Conservation (phyloP, 2,797 vertebrate species). For the Loriculus beryllinus region DNA sequence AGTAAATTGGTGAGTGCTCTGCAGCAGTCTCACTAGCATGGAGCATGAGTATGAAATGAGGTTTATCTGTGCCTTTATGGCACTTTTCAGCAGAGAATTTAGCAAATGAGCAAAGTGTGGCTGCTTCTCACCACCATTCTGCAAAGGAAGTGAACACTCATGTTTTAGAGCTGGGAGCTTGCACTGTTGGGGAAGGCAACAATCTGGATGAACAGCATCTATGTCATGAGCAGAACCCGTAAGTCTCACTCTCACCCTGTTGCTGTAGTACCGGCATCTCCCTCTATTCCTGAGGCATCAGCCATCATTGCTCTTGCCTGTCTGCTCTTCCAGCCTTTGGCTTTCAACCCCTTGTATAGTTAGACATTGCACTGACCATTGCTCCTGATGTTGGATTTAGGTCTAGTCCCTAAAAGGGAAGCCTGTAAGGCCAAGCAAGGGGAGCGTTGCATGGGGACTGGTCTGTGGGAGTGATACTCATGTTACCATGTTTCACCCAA, state of each 20-base stretch:
- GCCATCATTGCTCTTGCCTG: not conserved
- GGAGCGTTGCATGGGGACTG: not conserved
- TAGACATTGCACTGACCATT: not conserved
- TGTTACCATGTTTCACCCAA: not conserved
- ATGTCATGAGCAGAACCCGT: fast-evolving
- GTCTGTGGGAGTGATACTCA: not conserved
- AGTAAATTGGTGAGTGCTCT: not conserved
- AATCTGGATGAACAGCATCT: not conserved
- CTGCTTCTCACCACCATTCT: not conserved
- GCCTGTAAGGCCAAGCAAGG: not conserved
- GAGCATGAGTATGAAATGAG: not conserved
- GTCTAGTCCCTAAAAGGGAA: not conserved
- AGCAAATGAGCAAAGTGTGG: not conserved
- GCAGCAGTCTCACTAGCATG: not conserved
- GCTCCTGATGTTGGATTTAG: not conserved
- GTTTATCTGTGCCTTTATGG: not conserved
- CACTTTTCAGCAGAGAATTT: not conserved
- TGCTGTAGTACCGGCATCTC: not conserved
- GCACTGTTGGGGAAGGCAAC: not conserved
- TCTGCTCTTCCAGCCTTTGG: not conserved
- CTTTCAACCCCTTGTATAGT: not conserved
- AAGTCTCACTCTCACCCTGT: not conserved
- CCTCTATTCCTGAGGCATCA: not conserved
- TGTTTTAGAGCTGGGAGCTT: not conserved
- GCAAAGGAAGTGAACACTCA: not conserved